Conservation (phyloP, 2,888 invertebrate genomes). For the Julus scanicus region DNA sequence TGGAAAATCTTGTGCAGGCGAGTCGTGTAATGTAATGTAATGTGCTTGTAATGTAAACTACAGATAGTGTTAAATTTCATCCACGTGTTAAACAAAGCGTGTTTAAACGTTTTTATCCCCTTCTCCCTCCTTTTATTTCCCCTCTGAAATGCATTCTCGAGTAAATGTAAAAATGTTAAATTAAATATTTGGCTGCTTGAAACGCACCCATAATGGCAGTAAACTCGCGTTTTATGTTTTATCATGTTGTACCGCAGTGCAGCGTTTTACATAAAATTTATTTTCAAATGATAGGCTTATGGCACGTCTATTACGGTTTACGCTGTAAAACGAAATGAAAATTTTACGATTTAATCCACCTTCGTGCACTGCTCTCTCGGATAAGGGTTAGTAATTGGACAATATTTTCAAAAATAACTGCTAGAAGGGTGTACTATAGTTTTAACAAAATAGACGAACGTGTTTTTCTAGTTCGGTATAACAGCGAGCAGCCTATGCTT, state of each 20-base stretch:
- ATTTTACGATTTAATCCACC: slow-evolving; percentile 24
- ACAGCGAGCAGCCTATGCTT: neutral
- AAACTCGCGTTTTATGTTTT: neutral
- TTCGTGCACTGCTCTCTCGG: neutral
- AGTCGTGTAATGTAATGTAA: no score
- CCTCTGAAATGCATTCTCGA: neutral
- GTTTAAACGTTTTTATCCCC: no score
- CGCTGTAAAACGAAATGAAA: slow-evolving; percentile 5
- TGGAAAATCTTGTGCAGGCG: no score
- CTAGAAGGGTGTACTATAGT: neutral
- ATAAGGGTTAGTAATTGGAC: neutral
- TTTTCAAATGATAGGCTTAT: neutral
- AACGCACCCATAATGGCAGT: neutral
- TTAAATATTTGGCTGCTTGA: neutral
- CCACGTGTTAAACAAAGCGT: no score
- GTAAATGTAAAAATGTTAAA: neutral
- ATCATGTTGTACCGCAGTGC: slow-evolving; percentile 24
- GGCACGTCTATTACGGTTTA: neutral
- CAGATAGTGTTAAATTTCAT: no score
- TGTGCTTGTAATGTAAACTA: no score
- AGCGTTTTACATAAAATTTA: slow-evolving; percentile 5
- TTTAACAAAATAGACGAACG: neutral
- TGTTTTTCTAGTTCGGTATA: neutral
- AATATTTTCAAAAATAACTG: neutral
- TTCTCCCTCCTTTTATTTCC: no score